phyloP scores from a whole-genome alignment of 2,113 vertebrate species.

The Corapipo altera region DNA sequence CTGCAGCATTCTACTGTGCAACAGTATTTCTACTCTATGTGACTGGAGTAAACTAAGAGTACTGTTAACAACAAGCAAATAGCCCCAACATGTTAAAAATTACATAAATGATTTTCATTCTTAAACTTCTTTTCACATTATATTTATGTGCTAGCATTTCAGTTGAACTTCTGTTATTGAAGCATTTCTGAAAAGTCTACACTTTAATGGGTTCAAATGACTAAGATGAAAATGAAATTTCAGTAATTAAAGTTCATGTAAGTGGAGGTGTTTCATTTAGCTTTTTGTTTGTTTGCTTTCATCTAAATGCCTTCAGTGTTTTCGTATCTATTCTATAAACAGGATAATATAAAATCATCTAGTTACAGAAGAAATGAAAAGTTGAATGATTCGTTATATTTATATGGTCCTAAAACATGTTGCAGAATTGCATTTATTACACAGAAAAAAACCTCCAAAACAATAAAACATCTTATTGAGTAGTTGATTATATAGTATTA shows the following conservation, averaged over 20 bases:
- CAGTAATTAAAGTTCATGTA: constrained; percentile 45
- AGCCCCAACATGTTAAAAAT: not conserved
- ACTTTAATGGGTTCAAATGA: constrained; percentile 35
- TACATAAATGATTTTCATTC: not conserved
- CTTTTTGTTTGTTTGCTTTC: constrained; percentile 64
- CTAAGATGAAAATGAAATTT: constrained; percentile 48
- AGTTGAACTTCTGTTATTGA: not conserved
- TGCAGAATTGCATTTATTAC: constrained; percentile 57
- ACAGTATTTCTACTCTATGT: not conserved
- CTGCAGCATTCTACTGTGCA: not conserved
- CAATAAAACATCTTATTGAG: constrained; percentile 60
- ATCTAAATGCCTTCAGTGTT: constrained; percentile 59
- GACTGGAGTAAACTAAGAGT: not conserved
- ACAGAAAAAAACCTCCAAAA: not conserved
- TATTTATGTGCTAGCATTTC: not conserved
- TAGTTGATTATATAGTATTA: constrained; percentile 65
- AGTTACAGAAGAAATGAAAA: constrained; percentile 59
- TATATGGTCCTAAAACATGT: constrained; percentile 51
- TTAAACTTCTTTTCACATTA: not conserved
- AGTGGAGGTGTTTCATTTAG: constrained; percentile 63
- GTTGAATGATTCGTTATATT: constrained; percentile 49
- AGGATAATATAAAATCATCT: constrained; percentile 60
- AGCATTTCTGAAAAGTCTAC: constrained; percentile 26
- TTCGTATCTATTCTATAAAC: constrained; percentile 51
- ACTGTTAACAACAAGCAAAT: not conserved